These are phyloP conservation scores for Odontamblyopus lacepedii DNA, from an alignment of 2,797 vertebrate species.

Conservation along the genomic window DNA sequence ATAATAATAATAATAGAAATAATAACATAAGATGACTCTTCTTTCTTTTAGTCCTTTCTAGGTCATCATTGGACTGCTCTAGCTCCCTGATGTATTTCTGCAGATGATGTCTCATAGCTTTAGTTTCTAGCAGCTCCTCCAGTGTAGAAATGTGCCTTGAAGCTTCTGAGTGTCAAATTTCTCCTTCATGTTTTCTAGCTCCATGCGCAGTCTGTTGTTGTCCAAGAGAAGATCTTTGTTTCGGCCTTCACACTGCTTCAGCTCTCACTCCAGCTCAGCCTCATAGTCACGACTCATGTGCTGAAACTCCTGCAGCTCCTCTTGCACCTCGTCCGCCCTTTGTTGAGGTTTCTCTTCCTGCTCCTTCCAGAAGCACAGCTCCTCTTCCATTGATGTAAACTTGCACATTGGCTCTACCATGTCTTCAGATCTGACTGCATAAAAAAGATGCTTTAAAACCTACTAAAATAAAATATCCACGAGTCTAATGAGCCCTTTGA, in stretches of 20 bases:
- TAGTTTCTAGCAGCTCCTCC: slow-evolving; percentile 90
- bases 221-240: slow-evolving; percentile 90
- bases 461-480: background rate
- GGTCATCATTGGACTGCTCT: slow-evolving; percentile 94
- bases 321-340: slow-evolving; percentile 87
- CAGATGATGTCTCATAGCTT: slow-evolving; percentile 89
- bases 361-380: slow-evolving; percentile 89
- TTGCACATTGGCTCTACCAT: slow-evolving; percentile 73
- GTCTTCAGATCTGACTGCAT: slow-evolving; percentile 14
- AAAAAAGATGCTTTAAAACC: slow-evolving; percentile 20
- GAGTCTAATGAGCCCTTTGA: slow-evolving; percentile 35
- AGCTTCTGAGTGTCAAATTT: slow-evolving; percentile 91
- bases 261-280: slow-evolving; percentile 90
- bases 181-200: slow-evolving; percentile 91
- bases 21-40: too few relatives aligned
- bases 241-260: slow-evolving; percentile 89
- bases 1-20: too few relatives aligned
- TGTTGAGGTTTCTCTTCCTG: slow-evolving; percentile 85
- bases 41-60: slow-evolving; percentile 91
- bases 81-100: slow-evolving; percentile 97
- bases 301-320: slow-evolving; percentile 94
- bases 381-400: slow-evolving; percentile 87
- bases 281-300: slow-evolving; percentile 97
- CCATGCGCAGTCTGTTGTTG: slow-evolving; percentile 86
- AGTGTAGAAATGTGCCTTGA: slow-evolving; percentile 87